Evolutionary conservation across 2,797 vertebrate species (phyloP), one percentile per base, ranked within the genome.

Genomic region (Melanotaenia trifasciata): DNA sequence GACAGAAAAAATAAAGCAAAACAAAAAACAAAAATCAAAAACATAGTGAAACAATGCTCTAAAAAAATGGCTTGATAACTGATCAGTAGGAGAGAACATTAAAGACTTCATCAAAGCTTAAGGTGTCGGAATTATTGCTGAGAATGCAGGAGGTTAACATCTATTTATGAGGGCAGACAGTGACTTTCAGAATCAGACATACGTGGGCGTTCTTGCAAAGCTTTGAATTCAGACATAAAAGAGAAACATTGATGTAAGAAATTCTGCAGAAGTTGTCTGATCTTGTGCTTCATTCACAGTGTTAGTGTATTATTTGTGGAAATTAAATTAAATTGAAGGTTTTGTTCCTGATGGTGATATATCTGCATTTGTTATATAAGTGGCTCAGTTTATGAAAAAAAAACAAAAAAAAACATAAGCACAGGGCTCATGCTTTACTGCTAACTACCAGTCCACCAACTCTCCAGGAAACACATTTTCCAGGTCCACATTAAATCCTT

Each of bases 201-300:
- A 79, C n/a, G 87, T 91, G 74, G 88, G 90, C 84, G 90, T 83
- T 78, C 74, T 62, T 45, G 70, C 74, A 79, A 80, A 72, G 87
- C 87, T 91, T 92, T 93, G 88, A 92, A 88, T 87, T 81, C 70
- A 80, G 61, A 84, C 87, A 89, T 91, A 73, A 93, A 93, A 91
- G 81, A 84, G 88, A 85, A 89, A 91, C 69, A 58, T 70, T 78
- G 78, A 89, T 85, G 81, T 64, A 67, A 76, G 74, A 89, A 86
- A 84, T 26, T 70, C 47, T 67, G 84, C 70, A 70, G 58, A 70
- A 68, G 40, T 26, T 73, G 72, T 86, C 87, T 90, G 81, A 90
- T 90, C 83, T 78, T 74, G 62, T 70, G 81, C 83, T 86, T 80
- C 72, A 73, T 79, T 83, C 67, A 73, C 38, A 24, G 67, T 53